Base-by-base conservation (phyloP, 2,797 vertebrate genomes). In the Emys orbicularis region DNA sequence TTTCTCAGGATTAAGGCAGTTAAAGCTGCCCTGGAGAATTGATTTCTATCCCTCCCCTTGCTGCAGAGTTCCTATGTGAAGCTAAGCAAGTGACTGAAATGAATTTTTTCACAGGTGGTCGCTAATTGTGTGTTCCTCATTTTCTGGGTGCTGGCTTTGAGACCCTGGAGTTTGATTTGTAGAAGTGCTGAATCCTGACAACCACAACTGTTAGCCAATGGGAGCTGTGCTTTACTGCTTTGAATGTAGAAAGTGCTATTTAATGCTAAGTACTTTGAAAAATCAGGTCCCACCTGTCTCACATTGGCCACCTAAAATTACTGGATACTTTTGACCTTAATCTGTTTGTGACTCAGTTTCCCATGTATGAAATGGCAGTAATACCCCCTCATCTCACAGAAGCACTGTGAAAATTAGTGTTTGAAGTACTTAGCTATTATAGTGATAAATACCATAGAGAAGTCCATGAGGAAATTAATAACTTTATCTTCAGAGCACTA, bases 121-220 rank as follows among this genome's bases (percentile, higher is more conserved):
- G 80, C 15, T 8, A 83, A 21, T 19, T 83, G 74, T n/a, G 86
- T 0, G 5, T 82, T 94, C 93, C 47, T 94, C 50, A 41, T 96
- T 94, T 95, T 85, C 87, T 80, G 76, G 8, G 31, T 87, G 76
- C 91, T 81, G 91, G 68, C 79, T 74, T 84, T 90, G 37, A 86
- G 52, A 90, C n/a, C 91, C 31, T 53, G 88, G 21, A 21, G 53
- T 84, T 83, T 94, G 81, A 93, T 90, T 95, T 90, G 94, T 85
- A 72, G 89, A 95, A 95, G 19, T 74, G 72, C 21, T 93, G 92
- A 96, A 52, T 25, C 3, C n/a, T 41, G 68, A 72, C n/a, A 41
- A 41, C 21, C 37, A 23, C n/a, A 41, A 72, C 5, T 41, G 18
- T 37, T 68, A 89, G 80, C 49, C 83, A 89, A 59, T 21, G 76